Base-by-base conservation (phyloP, 2,888 invertebrate genomes). In the Trachelus stipa region DNA sequence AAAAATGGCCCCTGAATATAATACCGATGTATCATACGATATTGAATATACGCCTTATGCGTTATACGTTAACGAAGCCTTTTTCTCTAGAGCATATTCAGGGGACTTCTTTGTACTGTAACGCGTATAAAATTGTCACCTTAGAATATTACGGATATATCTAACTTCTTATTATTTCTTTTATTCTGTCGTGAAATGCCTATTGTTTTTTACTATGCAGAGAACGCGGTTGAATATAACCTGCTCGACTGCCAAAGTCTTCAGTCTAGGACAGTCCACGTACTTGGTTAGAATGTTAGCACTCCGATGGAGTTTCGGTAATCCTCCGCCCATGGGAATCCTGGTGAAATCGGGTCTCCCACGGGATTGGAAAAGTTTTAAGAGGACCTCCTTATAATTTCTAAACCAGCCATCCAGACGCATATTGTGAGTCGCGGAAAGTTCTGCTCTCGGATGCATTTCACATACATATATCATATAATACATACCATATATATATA, bases 281-380 rank as follows among this genome's bases (percentile, higher is more conserved):
- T 40, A 6, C 56, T 56, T 56, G 56, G 56, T 56, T 56, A 56
- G 56, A 56, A 56, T 56, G 56, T 56, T 56, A 56, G 23, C 23
- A 56, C 56, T 56, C 23, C 23, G 23, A 56, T 23, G 23, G 56
- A 56, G 56, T 56, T 56, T 56, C 56, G 56, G 56, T 56, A 56
- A 56, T 56, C 56, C 56, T 56, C 23, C 23, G 56, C 56, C 23
- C 56, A 15, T 6, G 40, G 40, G 40, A 56, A 23, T 56, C 23
- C 56, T 23, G 56, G 56, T 56, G 56, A 56, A 56, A 56, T 56
- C 56, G 56, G 56, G 56, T 56, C 56, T 23, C 56, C 56, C 71
- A 33, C 71, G 71, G 71, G 33, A 71, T 71, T 71, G 71, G 71
- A 71, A 71, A 71, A 71, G 71, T 71, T 71, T 71, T 33, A 33